These are phyloP conservation scores for Phrynocephalus forsythii DNA, from an alignment of 2,797 vertebrate species.

Conservation along the genomic window DNA sequence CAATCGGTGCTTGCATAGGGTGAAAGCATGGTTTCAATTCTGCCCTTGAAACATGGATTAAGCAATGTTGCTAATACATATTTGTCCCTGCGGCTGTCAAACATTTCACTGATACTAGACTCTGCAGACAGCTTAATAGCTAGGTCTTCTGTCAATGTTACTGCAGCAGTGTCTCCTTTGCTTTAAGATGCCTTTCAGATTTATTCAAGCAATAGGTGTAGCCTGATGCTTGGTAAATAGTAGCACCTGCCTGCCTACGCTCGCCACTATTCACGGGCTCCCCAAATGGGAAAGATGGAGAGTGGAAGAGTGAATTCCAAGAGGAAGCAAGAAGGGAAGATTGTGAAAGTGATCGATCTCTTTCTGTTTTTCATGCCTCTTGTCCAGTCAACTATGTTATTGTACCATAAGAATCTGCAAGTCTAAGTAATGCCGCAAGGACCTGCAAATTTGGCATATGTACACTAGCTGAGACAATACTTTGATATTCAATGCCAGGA, in stretches of 20 bases:
- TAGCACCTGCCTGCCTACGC: constrained; percentile 68
- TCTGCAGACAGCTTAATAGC: constrained; percentile 81
- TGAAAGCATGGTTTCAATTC: constrained; percentile 77
- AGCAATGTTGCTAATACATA: constrained; percentile 78
- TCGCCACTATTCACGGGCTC: constrained; percentile 63
- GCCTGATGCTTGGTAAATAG: constrained; percentile 75
- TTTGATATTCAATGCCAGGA: constrained; percentile 15
- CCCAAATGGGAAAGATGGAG: constrained; percentile 60
- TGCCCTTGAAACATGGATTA: constrained; percentile 81
- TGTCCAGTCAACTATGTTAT: constrained; percentile 41
- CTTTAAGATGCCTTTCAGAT: constrained; percentile 76
- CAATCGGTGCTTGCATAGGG: constrained; percentile 65
- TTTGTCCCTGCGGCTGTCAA: constrained; percentile 81
- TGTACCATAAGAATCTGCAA: constrained; percentile 60
- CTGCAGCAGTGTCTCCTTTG: constrained; percentile 73
- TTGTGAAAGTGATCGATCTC: constrained; percentile 43
- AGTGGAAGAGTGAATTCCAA: constrained; percentile 36
- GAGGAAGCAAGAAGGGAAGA: constrained; percentile 42
- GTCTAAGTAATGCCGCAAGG: constrained; percentile 10
- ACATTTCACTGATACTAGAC: constrained; percentile 80
- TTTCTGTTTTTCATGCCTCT: constrained; percentile 38
- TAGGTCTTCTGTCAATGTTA: constrained; percentile 79
- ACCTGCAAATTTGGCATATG: constrained; percentile 24
- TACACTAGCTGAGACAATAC: not conserved
- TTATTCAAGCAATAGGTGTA: constrained; percentile 77